These are phyloP conservation scores for Meloidogyne floridensis DNA, from an alignment of 1,140 invertebrate species.

Conservation along the genomic window DNA sequence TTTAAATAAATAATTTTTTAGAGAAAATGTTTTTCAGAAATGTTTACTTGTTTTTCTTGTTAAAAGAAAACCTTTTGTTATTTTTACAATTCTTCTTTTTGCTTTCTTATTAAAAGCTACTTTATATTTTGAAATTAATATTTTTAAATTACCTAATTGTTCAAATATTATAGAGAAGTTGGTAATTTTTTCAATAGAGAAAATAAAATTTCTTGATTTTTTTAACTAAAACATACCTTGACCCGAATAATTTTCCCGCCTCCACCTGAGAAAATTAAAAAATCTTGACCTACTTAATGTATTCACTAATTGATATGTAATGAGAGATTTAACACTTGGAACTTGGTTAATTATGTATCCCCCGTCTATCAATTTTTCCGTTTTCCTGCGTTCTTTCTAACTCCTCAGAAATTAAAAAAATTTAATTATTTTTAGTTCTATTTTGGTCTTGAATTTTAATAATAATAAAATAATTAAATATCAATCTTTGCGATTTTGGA, in stretches of 20 bases:
- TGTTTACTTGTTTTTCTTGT: constrained; percentile 49
- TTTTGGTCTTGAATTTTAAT: constrained; percentile 54
- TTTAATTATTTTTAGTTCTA: background rate
- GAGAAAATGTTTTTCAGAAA: constrained; percentile 34
- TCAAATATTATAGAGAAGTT: constrained; percentile 23
- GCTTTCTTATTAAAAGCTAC: constrained; percentile 49
- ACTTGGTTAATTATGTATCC: too few relatives aligned
- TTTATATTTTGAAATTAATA: constrained; percentile 47
- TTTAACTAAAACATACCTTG: too few relatives aligned
- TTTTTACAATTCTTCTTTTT: constrained; percentile 38
- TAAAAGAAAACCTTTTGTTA: constrained; percentile 42
- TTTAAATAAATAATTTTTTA: background rate
- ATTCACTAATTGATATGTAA: too few relatives aligned
- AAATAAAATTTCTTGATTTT: too few relatives aligned
- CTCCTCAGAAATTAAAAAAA: too few relatives aligned
- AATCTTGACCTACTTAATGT: too few relatives aligned
- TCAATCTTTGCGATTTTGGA: constrained; percentile 49
- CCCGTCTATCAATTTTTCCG: too few relatives aligned
- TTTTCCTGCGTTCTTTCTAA: too few relatives aligned
- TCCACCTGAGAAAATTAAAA: too few relatives aligned
- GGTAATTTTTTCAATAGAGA: background rate
- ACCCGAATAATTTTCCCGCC: too few relatives aligned
- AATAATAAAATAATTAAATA: constrained; percentile 29
- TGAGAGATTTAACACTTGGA: too few relatives aligned
- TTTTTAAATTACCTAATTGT: constrained; percentile 31